Base-by-base conservation (phyloP, 2,888 invertebrate species). In the Monopis laevigella region DNA sequence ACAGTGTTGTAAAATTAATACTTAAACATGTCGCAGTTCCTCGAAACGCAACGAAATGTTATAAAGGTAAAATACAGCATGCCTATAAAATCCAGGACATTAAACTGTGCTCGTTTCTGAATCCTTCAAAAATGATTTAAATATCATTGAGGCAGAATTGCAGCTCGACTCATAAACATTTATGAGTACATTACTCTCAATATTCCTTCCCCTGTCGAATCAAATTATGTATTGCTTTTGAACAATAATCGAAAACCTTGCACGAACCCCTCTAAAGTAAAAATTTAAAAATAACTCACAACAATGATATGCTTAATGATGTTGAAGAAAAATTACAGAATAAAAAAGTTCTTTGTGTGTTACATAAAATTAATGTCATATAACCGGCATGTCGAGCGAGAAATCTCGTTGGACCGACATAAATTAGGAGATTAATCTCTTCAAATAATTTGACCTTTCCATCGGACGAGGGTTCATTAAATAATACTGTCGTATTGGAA, bases 371-470 rank as follows among this genome's bases (percentile, higher is more conserved):
- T 66, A 65, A 66, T 70, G 69, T 67, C 62, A 60, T 60, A 63
- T 59, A 53, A 58, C 52, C 59, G 53, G 62, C 55, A 60, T 59
- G 59, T 66, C 69, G 65, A 54, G 59, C 63, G 64, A 68, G 67
- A 69, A 70, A 69, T 71, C 66, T 67, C 67, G 58, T 55, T 58
- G 62, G 65, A 60, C 65, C 68, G 69, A 68, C 73, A 77, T 77
- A 74, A 72, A 71, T 77, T 69, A 75, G 62, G 62, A 73, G 78
- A 78, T 80, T 78, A 80, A 80, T 78, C 78, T 77, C 73, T 73
- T 73, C 69, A 78, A 78, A 78, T 73, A 77, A 77, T 80, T 77
- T 78, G 80, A 80, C 78, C 80, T 80, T 75, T 77, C 63, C 73
- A 72, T 72, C 64, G 74, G 78, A 77, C 78, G 74, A 78, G 78